phyloP scores from a whole-genome alignment of 2,113 vertebrate species.

The Anseranas semipalmata region DNA sequence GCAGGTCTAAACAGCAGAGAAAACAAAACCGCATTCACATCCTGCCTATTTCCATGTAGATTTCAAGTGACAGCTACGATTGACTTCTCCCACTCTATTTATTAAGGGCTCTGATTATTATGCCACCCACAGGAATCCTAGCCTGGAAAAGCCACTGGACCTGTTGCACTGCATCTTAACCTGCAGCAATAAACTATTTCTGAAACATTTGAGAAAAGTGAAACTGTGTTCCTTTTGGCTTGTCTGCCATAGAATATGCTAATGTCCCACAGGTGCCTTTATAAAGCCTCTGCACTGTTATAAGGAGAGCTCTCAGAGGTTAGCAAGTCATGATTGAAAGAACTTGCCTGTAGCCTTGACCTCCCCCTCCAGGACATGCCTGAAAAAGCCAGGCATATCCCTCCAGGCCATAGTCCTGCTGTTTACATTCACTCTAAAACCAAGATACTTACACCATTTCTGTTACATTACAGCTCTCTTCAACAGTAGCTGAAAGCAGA shows the following conservation, averaged over 20 bases:
- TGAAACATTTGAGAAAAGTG: neutral
- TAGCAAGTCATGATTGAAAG: neutral
- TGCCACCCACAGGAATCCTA: neutral
- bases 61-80: neutral
- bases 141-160: neutral
- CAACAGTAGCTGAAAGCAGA: neutral
- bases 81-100: neutral
- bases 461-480: neutral
- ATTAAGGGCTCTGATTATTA: neutral
- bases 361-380: neutral
- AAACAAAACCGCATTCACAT: neutral
- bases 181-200: neutral
- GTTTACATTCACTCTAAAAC: neutral
- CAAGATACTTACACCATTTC: neutral
- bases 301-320: neutral
- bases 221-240: neutral
- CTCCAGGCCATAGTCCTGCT: neutral
- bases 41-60: neutral
- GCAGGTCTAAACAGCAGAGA: conserved; percentile 81
- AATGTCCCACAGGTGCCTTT: neutral
- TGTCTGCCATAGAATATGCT: neutral
- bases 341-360: neutral
- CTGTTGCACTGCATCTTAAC: neutral
- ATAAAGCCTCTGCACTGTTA: neutral
- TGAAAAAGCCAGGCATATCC: neutral